Percentiles rank a stretch among this genome's conserved stretches.
phyloP scores from a whole-genome alignment of 2,797 vertebrate species.

The Neopelma chrysocephalum region DNA sequence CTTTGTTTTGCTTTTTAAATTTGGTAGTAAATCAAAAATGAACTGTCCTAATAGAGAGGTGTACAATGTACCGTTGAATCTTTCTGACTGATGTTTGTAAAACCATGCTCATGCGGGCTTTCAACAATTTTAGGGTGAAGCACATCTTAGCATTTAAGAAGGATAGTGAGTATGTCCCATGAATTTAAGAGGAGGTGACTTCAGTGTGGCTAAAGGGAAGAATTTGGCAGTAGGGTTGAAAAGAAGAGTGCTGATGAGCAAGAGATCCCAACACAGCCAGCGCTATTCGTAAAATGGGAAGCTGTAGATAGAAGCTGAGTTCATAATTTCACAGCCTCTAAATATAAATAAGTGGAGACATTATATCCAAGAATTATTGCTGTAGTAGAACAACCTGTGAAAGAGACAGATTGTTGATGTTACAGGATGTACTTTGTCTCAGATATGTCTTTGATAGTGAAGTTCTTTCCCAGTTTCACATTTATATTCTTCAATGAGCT shows the following conservation, averaged over 20 bases:
- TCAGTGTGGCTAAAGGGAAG: neutral
- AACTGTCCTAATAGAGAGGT: neutral
- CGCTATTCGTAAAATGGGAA: slow-evolving; percentile 45
- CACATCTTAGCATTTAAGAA: neutral
- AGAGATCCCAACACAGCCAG: neutral
- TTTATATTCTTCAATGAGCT: slow-evolving; percentile 16
- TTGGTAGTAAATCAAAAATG: neutral
- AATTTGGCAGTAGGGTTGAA: neutral
- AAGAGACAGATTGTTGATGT: slow-evolving; percentile 26
- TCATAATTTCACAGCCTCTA: slow-evolving; percentile 48
- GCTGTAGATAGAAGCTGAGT: slow-evolving; percentile 63
- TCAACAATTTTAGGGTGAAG: neutral
- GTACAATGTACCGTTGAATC: neutral
- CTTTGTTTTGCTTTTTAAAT: neutral
- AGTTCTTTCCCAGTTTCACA: slow-evolving; percentile 32
- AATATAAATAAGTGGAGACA: slow-evolving; percentile 45
- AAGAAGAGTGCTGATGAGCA: neutral
- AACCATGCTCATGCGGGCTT: neutral
- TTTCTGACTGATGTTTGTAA: neutral
- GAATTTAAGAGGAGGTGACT: neutral
- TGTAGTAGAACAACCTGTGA: slow-evolving; percentile 18
- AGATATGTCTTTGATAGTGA: slow-evolving; percentile 17
- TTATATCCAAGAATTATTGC: slow-evolving; percentile 43
- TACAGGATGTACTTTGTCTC: slow-evolving; percentile 44
- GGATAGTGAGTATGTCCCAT: neutral